Conservation (phyloP, 2,113 vertebrate species). For the Calidris pugnax region DNA sequence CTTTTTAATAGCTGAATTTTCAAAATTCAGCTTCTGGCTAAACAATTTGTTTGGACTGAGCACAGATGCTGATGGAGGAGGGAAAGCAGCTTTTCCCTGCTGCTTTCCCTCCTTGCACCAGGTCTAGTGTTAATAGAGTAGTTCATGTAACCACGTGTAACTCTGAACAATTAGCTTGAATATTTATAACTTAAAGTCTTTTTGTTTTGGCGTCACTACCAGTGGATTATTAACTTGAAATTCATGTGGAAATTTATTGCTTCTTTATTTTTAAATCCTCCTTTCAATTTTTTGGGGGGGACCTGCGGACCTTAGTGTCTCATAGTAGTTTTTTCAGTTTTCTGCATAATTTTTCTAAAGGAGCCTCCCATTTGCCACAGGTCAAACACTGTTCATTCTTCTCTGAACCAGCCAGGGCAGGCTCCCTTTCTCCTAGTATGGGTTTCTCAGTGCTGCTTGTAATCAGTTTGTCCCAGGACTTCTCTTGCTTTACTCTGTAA, state of each 20-base stretch:
- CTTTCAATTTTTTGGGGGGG: background rate
- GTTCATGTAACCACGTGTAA: background rate
- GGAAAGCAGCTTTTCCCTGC: background rate
- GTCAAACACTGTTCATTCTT: background rate
- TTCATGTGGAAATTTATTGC: background rate
- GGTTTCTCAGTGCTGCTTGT: background rate
- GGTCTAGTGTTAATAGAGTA: background rate
- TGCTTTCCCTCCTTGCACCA: background rate
- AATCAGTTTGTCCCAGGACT: background rate
- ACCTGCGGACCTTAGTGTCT: background rate
- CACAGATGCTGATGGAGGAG: background rate
- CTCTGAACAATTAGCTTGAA: background rate
- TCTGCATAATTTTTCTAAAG: background rate
- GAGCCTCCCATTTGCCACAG: background rate
- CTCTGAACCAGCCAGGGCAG: background rate
- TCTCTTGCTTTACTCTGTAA: background rate
- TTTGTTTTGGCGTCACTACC: background rate
- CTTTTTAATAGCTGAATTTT: background rate
- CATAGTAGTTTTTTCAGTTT: background rate
- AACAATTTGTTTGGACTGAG: background rate
- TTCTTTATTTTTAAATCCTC: background rate
- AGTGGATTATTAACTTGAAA: background rate
- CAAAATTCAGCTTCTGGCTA: background rate
- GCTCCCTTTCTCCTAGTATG: background rate
- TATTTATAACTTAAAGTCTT: background rate